Base-by-base conservation (phyloP, 1,140 invertebrate genomes). In the Parapsyche elsis region DNA sequence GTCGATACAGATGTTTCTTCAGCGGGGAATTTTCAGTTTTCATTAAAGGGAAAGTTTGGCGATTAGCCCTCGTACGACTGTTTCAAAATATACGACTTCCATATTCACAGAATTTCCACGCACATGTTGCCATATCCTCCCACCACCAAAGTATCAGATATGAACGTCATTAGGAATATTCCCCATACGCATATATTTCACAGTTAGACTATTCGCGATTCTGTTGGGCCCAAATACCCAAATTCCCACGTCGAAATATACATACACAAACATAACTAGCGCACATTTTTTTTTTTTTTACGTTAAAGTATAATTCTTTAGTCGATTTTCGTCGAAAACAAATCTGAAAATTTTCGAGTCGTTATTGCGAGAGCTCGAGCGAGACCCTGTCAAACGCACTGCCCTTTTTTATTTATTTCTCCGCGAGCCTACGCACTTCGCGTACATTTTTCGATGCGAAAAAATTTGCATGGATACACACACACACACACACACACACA, bases 1-100 rank as follows among this genome's bases (percentile, higher is more conserved):
- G 64, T 67, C 64, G 64, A 67, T 67, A 67, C 64, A 67, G 23
- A 67, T 67, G 64, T 67, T 67, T 67, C 64, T 67, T 67, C 21
- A 23, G 10, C 19, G 64, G 64, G 10, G 14, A 67, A 67, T 67
- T 26, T 67, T 67, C 64, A 67, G 64, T 67, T 67, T 67, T 67
- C 64, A 67, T 67, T 67, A 67, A 30, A 23, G 64, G 9, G 64
- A 67, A 67, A 67, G 64, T 67, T 67, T 67, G 23, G 21, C 64
- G 64, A 67, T 67, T 67, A 67, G 64, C 9, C 64, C 64, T 23
- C 19, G 24, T 26, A 67, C 24, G 64, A 67, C 64, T 67, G 64
- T 67, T 67, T 26, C 64, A 67, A 67, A 67, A 67, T 67, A 38
- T 26, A n/a, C 24, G 24, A 10, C 5, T 61, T 61, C n/a, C 9